Evolutionary conservation across 2,888 invertebrate species (phyloP).

Genomic region (Drosophila mettleri): DNA sequence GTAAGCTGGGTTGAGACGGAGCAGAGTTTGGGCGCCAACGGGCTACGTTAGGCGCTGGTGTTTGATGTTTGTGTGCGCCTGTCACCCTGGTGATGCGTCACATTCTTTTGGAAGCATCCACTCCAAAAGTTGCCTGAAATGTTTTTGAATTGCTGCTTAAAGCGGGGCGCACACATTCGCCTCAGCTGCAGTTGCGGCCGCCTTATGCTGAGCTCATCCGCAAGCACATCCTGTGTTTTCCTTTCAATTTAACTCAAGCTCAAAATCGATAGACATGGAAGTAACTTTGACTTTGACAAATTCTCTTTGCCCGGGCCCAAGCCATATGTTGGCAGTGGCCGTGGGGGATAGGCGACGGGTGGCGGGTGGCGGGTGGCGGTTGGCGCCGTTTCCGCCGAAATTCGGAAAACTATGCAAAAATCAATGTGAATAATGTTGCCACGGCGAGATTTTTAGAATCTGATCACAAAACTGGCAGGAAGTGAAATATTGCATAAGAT

Average conservation of each 20-base stretch:
- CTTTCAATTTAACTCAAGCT: slow-evolving; percentile 59
- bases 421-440: slow-evolving; percentile 52
- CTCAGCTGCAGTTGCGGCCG: slow-evolving; percentile 14
- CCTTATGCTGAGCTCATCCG: slow-evolving; percentile 1
- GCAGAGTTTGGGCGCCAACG: neutral
- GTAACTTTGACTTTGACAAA: slow-evolving; percentile 69
- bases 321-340: slow-evolving; percentile 26
- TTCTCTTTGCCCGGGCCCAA: slow-evolving; percentile 45
- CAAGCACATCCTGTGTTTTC: slow-evolving; percentile 41
- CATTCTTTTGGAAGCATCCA: slow-evolving; percentile 43
- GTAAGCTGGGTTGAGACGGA: slow-evolving; percentile 9
- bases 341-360: too few species aligned
- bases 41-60: neutral
- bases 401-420: slow-evolving; percentile 50
- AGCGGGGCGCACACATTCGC: slow-evolving; percentile 45
- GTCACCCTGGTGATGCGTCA: slow-evolving; percentile 51
- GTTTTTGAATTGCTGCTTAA: slow-evolving; percentile 63
- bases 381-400: slow-evolving; percentile 15
- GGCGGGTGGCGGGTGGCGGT: too few species aligned
- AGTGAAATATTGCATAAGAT: slow-evolving; percentile 44
- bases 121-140: slow-evolving; percentile 44
- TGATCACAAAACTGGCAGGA: slow-evolving; percentile 21
- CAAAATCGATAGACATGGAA: slow-evolving; percentile 66
- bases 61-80: slow-evolving; percentile 15
- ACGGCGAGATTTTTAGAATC: slow-evolving; percentile 22